phyloP scores from a whole-genome alignment of 2,797 vertebrate species.

The Molossus alvarezi region DNA sequence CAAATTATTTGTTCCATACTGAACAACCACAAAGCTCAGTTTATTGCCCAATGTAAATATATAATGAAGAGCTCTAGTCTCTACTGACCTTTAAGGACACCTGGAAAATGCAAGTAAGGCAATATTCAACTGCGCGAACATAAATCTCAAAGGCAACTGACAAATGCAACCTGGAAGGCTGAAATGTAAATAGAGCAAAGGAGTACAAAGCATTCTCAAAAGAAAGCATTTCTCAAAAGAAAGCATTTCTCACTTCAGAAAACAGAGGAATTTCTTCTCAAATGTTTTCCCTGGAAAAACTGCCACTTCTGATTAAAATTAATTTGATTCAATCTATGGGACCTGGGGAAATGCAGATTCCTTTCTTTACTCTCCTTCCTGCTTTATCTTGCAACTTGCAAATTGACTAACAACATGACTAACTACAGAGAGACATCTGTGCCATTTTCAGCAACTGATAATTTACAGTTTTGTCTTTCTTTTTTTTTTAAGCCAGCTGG shows the following conservation, averaged over 20 bases:
- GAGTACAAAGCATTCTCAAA: neutral
- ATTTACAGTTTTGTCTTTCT: neutral
- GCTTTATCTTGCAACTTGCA: conserved; percentile 35
- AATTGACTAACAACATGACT: conserved; percentile 32
- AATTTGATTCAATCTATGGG: neutral
- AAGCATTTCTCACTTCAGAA: conserved; percentile 30
- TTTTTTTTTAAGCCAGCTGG: neutral
- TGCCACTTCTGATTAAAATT: conserved; percentile 37
- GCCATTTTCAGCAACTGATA: conserved; percentile 45
- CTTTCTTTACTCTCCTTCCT: conserved; percentile 37
- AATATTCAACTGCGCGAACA: neutral
- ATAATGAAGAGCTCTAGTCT: conserved; percentile 10
- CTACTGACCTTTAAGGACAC: neutral
- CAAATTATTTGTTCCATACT: conserved; percentile 10
- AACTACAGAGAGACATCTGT: neutral
- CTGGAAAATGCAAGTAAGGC: conserved; percentile 46
- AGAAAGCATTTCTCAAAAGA: conserved; percentile 66
- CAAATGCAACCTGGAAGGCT: neutral
- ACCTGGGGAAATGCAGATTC: neutral
- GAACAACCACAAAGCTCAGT: conserved; percentile 37
- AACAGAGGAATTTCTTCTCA: conserved; percentile 31
- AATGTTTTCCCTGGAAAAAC: conserved; percentile 61
- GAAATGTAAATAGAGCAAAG: neutral
- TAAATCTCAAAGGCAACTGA: conserved; percentile 48
- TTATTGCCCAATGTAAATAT: neutral